Conservation (phyloP, 2,888 invertebrate species). For the Lasioglossum zephyrum region DNA sequence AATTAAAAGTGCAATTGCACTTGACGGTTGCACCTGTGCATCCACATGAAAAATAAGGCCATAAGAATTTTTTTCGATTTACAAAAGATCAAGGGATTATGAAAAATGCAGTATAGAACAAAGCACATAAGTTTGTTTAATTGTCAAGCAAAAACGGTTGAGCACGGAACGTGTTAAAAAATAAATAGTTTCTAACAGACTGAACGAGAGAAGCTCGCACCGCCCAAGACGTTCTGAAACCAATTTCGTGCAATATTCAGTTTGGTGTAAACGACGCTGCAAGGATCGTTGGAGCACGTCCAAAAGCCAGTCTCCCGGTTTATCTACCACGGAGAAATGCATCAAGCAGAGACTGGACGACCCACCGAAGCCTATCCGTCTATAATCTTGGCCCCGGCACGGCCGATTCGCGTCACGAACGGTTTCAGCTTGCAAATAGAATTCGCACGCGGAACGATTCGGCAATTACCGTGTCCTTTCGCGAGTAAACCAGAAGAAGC, state of each 20-base stretch:
- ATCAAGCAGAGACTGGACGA: background rate
- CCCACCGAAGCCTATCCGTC: conserved; percentile 2
- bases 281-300: background rate
- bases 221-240: background rate
- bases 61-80: too few relatives aligned
- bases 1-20: too few relatives aligned
- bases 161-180: too few relatives aligned
- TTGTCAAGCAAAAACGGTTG: too few relatives aligned
- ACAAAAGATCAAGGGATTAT: too few relatives aligned
- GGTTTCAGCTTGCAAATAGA: conserved; percentile 35
- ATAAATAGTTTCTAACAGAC: too few relatives aligned
- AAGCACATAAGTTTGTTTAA: too few relatives aligned
- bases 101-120: too few relatives aligned
- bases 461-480: conserved; percentile 46
- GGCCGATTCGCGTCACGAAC: conserved; percentile 24
- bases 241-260: background rate
- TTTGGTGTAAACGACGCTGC: background rate
- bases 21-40: too few relatives aligned
- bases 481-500: conserved; percentile 19
- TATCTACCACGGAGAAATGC: background rate
- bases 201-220: too few relatives aligned
- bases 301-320: background rate
- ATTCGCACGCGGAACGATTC: conserved; percentile 37
- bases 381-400: background rate
- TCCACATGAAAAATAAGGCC: too few relatives aligned